These are phyloP conservation scores for Euphonia xanthogaster DNA, from an alignment of 2,797 vertebrate genomes.

Conservation along the genomic window DNA sequence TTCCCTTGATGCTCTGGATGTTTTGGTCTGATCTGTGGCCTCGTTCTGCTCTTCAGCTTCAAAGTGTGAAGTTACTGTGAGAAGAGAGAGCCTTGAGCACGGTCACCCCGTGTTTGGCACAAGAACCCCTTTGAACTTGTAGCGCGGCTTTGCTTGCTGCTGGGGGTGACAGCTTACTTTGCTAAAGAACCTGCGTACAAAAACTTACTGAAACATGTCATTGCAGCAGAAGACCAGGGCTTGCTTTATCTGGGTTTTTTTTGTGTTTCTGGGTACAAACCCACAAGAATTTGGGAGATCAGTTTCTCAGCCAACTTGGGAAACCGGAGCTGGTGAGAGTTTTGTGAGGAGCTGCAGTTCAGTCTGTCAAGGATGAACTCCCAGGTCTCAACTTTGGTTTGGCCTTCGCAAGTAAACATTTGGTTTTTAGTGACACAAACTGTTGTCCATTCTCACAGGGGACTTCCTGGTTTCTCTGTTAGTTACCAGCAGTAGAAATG, in stretches of 20 bases:
- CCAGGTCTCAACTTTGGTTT: background rate
- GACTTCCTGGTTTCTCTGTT: background rate
- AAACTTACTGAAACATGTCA: background rate
- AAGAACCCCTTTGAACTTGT: conserved; percentile 14
- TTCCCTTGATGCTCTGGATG: conserved; percentile 43
- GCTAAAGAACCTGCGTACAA: background rate
- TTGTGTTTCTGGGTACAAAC: background rate
- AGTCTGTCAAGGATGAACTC: background rate
- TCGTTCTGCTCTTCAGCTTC: conserved; percentile 19
- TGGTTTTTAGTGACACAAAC: background rate
- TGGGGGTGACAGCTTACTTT: background rate
- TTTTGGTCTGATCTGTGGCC: conserved; percentile 57
- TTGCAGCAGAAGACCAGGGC: background rate
- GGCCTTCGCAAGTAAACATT: background rate
- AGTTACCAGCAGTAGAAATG: background rate
- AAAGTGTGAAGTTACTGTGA: background rate
- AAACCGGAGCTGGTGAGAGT: background rate
- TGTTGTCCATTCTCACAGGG: accelerated
- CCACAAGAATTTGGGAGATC: background rate
- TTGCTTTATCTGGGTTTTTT: background rate
- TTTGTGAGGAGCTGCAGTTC: background rate
- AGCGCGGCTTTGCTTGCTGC: background rate
- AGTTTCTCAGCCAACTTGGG: background rate
- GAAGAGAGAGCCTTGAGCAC: background rate
- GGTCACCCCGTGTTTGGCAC: background rate